These are phyloP conservation scores for Lophotis ruficrista DNA, from an alignment of 2,113 vertebrate genomes.

Conservation along the genomic window DNA sequence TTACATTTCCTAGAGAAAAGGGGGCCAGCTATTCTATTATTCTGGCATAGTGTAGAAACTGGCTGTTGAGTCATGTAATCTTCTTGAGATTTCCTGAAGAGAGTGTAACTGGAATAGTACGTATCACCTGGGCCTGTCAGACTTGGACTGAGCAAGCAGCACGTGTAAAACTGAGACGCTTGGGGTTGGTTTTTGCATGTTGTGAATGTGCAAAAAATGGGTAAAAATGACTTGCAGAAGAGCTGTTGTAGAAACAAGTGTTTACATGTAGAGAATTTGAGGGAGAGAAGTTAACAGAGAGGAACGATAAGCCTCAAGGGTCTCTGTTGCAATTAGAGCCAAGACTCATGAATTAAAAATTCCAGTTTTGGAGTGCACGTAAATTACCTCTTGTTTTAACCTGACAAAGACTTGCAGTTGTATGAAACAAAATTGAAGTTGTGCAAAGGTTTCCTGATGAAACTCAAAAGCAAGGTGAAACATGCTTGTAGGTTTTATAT, in stretches of 20 bases:
- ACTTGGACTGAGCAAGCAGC: background rate
- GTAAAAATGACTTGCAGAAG: background rate
- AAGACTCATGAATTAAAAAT: slow-evolving; percentile 31
- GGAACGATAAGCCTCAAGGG: slow-evolving; percentile 34
- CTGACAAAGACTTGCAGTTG: background rate
- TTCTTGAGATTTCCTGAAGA: background rate
- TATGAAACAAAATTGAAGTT: slow-evolving; percentile 6
- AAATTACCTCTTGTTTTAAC: slow-evolving; percentile 50
- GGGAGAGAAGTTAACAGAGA: background rate
- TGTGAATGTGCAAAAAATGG: background rate
- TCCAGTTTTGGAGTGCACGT: background rate
- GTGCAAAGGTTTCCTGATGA: slow-evolving; percentile 25
- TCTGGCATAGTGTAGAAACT: background rate
- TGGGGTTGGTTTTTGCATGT: background rate
- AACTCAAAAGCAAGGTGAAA: slow-evolving; percentile 47
- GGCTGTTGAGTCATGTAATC: background rate
- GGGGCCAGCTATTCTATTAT: background rate
- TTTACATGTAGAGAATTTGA: background rate
- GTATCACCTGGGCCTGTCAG: background rate
- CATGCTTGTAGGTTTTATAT: background rate
- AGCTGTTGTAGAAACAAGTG: slow-evolving; percentile 13
- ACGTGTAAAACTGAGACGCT: background rate
- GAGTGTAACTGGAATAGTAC: background rate
- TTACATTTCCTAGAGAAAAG: background rate
- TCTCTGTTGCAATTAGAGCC: background rate